Evolutionary conservation across 2,113 vertebrate species (phyloP), one percentile per base, ranked within the genome.

Genomic region (Pholis gunnellus): DNA sequence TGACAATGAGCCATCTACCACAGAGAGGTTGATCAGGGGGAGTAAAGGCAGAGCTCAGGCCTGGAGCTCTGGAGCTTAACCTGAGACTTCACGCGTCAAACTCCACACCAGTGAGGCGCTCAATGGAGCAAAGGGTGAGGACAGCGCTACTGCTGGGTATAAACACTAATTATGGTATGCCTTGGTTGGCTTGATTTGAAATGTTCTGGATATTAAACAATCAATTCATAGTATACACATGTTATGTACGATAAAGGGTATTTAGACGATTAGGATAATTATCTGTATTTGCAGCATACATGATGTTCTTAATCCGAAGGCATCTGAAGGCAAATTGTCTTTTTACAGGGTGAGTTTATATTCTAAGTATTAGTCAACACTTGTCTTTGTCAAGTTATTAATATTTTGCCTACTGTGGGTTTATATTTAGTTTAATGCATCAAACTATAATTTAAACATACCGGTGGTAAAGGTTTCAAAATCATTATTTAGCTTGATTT

Each of bases 1-100:
- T 92, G 94, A 93, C 94, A 92, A 85, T 76, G 81, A 85, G 68
- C 69, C 72, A 13, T 87, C 88, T 46, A 86, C 85, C 76, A 81
- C 84, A 73, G 88, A 87, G 86, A 80, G 81, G 86, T 84, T 82
- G 82, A 90, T 91, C 82, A 65, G 82, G 80, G 73, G 70, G 72
- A 76, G 81, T 52, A 57, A 38, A 86, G 72, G 78, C 72, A 82
- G 77, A 56, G 86, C 79, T 80, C 36, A 65, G 79, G 61, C 79
- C 64, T 2, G 27, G 38, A 78, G 89, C 83, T 73, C 71, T 52
- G 64, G 71, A 72, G 83, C 72, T 89, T 78, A 88, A 82, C 83
- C 85, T 72, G 75, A 81, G 61, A 50, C 81, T 83, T 86, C 79
- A 85, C 0, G 17, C 71, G 86, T 88, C 86, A 76, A 56, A 66